Evolutionary conservation across 2,797 vertebrate genomes (phyloP), one percentile per base, ranked within the genome.

Genomic region (Podargus strigoides): DNA sequence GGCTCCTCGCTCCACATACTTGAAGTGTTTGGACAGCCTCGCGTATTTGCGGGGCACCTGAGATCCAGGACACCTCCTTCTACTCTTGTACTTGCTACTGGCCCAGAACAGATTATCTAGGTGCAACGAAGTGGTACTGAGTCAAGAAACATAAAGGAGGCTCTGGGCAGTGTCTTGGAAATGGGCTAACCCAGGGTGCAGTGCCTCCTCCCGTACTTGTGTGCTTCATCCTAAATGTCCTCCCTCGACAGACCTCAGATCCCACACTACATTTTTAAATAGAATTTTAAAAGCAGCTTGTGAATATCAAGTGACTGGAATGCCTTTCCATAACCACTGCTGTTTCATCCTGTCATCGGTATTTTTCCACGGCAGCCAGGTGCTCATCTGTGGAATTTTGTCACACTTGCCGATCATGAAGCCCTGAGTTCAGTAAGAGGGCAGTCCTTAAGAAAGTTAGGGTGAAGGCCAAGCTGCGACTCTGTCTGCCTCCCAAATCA

Each of bases 281-380:
- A 88, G 86, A 93, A 69, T 89, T 87, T 0, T 67, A 91, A 90
- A 49, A 37, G 67, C 59, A 76, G 59, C 88, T 64, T 73, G 66
- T 84, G 77, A 47, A 7, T 90, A 84, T 95, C 90, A 28, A 82
- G 67, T 93, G 52, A 78, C 87, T 0, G 4, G 75, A 81, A 68
- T 50, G 62, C 73, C 12, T 81, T 90, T 74, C 66, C 60, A 63
- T 30, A 74, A 32, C 73, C 73, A 30, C 52, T n/a, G 60, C 44
- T 74, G 8, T 66, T 78, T 87, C 47, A 39, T 76, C 70, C 78
- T 74, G 59, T 62, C 52, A 34, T 11, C 37, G 16, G 59, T 63
- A 39, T 70, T 96, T 91, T 83, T 94, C 89, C 85, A 49, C 63
- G 32, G 42, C 75, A 74, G 72, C 10, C 72, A 70, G 64, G 62